Conservation (phyloP, 2,888 invertebrate genomes). For the Trachelus tabidus region DNA sequence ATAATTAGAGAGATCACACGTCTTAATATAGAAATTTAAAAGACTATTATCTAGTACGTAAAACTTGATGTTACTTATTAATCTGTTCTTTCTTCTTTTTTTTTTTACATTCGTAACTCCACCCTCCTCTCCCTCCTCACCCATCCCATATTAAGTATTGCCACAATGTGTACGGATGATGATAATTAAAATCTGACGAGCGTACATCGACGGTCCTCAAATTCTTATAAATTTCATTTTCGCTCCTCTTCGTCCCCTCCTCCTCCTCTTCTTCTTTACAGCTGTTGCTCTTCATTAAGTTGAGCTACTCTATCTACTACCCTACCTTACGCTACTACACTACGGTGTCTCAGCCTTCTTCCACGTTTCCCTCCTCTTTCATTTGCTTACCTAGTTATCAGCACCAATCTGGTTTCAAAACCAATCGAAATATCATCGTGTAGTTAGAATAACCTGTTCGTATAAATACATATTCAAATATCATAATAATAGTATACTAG, state of each 20-base stretch:
- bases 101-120: constrained; percentile 7
- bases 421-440: constrained; percentile 64
- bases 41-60: constrained; percentile 64
- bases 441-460: constrained; percentile 63
- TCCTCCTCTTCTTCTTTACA: neutral
- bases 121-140: constrained; percentile 27
- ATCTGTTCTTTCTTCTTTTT: constrained; percentile 10
- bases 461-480: constrained; percentile 66
- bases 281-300: constrained; percentile 17
- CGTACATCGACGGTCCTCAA: constrained; percentile 53
- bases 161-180: constrained; percentile 55
- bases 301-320: constrained; percentile 62
- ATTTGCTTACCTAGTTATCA: constrained; percentile 55
- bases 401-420: constrained; percentile 65
- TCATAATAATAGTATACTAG: constrained; percentile 63
- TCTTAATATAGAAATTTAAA: constrained; percentile 66
- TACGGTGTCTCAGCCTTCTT: constrained; percentile 65
- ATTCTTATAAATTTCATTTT: constrained; percentile 4
- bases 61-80: constrained; percentile 36
- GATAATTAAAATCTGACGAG: constrained; percentile 49
- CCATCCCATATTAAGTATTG: constrained; percentile 52
- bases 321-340: constrained; percentile 50
- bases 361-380: constrained; percentile 60
- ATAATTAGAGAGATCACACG: constrained; percentile 67
- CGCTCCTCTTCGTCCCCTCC: neutral